Evolutionary conservation across 2,113 vertebrate genomes (phyloP), one percentile per base, ranked within the genome.

Genomic region (Macroglossus sobrinus): DNA sequence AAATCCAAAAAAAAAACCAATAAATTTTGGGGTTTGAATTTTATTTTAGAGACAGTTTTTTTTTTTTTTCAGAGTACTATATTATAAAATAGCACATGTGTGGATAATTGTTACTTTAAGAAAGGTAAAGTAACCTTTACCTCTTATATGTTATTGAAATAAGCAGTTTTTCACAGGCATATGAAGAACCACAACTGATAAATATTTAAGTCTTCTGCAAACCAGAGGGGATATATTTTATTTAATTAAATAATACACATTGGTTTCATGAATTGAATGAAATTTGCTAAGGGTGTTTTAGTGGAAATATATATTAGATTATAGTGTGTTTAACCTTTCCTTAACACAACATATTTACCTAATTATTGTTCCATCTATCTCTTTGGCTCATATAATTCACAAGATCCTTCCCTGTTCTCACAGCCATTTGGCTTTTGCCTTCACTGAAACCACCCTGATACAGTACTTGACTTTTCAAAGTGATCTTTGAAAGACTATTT

Each of bases 241-340:
- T 96, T 91, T 84, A 55, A 55, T 84, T 92, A 86, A 89, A 59
- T 75, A 82, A 7, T 0, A 91, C 84, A 63, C 0, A 93, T 22
- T 69, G 61, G 57, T 91, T 93, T 55, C 12, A 82, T 69, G n/a
- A 92, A 87, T 15, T 45, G 64, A 93, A 91, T 68, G 28, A 10
- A 75, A 87, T 95, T 87, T 35, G 22, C 57, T 87, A 69, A 84
- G 38, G 57, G 40, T 50, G 80, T 87, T 93, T 93, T 80, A 71
- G 50, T 91, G 94, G 13, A 50, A 93, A 92, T 88, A 95, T 80
- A 92, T 94, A 92, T 68, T 92, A 72, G 50, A 89, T 95, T 86
- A 71, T 7, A 50, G 24, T 74, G 19, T 72, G n/a, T 69, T 94
- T 91, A 93, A 93, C 66, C 57, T 86, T 94, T 86, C 4, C 33